Evolutionary conservation across 2,888 invertebrate genomes (phyloP).

Genomic region (Dichetophora obliterata): DNA sequence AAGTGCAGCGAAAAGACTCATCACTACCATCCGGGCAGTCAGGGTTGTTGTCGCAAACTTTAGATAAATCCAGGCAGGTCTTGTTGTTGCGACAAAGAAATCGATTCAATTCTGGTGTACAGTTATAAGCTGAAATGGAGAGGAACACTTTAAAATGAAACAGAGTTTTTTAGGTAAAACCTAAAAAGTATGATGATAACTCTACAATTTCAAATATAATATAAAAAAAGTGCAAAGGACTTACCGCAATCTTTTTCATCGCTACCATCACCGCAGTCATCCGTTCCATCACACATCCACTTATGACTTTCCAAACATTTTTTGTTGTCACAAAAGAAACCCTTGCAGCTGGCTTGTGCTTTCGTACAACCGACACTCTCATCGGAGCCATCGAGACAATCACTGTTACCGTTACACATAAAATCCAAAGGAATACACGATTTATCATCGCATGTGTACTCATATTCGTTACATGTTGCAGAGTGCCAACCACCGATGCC

Average conservation of each 20-base stretch:
- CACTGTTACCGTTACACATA: constrained; percentile 79
- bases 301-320: constrained; percentile 71
- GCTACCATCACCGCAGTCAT: constrained; percentile 74
- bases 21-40: constrained; percentile 77
- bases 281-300: constrained; percentile 73
- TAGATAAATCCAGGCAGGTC: constrained; percentile 72
- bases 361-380: constrained; percentile 72
- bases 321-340: constrained; percentile 75
- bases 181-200: not conserved
- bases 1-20: constrained; percentile 71
- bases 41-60: constrained; percentile 72
- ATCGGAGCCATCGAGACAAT: constrained; percentile 83
- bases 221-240: constrained; percentile 51
- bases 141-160: not conserved
- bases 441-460: constrained; percentile 64
- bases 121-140: constrained; percentile 59
- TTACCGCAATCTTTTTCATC: constrained; percentile 73
- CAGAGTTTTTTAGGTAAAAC: too few species aligned
- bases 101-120: constrained; percentile 70
- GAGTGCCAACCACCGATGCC: constrained; percentile 49
- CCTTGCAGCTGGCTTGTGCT: constrained; percentile 71
- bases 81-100: constrained; percentile 73
- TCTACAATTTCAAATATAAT: not conserved
- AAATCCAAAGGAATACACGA: constrained; percentile 77
- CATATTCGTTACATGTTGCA: constrained; percentile 60